A percentile compares a stretch with the other conserved stretches of the same genome.
These are phyloP conservation scores for Goniozus legneri DNA, from an alignment of 1,140 invertebrate species.

Conservation along the genomic window DNA sequence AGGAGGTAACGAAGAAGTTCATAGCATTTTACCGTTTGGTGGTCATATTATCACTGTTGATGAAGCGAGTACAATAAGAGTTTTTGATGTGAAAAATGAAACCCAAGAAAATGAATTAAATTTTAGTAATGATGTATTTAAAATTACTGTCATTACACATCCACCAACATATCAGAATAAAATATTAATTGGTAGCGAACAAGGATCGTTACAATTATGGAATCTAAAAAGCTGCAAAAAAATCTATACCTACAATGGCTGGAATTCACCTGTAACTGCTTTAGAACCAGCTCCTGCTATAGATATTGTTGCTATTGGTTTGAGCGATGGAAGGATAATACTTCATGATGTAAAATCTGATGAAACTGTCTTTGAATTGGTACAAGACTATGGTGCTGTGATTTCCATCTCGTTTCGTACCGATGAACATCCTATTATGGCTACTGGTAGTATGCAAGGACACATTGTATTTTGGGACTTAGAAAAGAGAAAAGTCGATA, in stretches of 20 bases:
- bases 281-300: constrained; percentile 83
- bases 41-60: constrained; percentile 83
- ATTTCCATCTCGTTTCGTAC: constrained; percentile 82
- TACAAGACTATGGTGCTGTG: constrained; percentile 90
- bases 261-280: constrained; percentile 66
- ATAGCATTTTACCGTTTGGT: constrained; percentile 83
- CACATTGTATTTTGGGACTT: constrained; percentile 94
- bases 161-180: constrained; percentile 94
- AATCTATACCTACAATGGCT: constrained; percentile 79
- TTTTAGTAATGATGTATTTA: constrained; percentile 72
- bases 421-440: constrained; percentile 83
- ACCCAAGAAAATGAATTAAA: constrained; percentile 63
- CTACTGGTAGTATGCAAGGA: constrained; percentile 72
- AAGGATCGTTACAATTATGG: constrained; percentile 87
- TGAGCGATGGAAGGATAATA: constrained; percentile 77
- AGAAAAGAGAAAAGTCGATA: constrained; percentile 75
- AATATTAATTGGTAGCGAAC: constrained; percentile 85
- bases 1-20: constrained; percentile 72
- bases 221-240: constrained; percentile 80
- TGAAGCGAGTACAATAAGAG: constrained; percentile 68
- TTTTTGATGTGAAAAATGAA: constrained; percentile 84
- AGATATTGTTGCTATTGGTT: constrained; percentile 85
- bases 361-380: constrained; percentile 79
- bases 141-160: constrained; percentile 78
- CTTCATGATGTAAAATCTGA: constrained; percentile 91